Percentiles rank a stretch among this genome's conserved stretches.
Conservation (phyloP, 2,113 vertebrate species). For the Psilopsiagon aurifrons region DNA sequence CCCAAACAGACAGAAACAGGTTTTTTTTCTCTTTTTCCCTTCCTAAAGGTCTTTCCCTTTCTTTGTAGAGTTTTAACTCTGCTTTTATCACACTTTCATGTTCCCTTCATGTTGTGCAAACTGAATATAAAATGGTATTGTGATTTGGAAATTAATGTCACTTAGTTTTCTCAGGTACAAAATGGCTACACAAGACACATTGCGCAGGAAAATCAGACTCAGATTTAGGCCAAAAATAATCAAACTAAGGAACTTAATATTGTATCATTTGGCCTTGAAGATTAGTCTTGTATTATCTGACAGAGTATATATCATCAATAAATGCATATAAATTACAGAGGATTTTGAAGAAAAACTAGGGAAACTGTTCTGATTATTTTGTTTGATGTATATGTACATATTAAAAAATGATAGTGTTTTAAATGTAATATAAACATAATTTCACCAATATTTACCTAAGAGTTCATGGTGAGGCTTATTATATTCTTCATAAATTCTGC, state of each 20-base stretch:
- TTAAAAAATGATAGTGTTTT: not conserved
- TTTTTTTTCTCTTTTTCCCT: not conserved
- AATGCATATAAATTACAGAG: not conserved
- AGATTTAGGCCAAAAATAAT: not conserved
- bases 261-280: not conserved
- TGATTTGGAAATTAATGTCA: not conserved
- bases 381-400: not conserved
- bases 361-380: not conserved
- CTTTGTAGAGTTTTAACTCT: not conserved
- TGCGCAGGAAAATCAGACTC: not conserved
- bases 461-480: not conserved
- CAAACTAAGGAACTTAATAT: not conserved
- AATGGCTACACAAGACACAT: not conserved
- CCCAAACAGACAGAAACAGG: not conserved
- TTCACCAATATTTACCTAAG: not conserved
- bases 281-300: not conserved
- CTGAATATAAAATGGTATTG: not conserved
- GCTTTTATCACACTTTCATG: not conserved
- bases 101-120: not conserved
- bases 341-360: not conserved
- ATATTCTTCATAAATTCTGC: not conserved
- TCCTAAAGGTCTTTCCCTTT: not conserved
- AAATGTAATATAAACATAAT: not conserved
- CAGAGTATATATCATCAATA: not conserved
- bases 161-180: not conserved